Evolutionary conservation across 2,797 vertebrate genomes (phyloP).

Genomic region (Urocyon cinereoargenteus): DNA sequence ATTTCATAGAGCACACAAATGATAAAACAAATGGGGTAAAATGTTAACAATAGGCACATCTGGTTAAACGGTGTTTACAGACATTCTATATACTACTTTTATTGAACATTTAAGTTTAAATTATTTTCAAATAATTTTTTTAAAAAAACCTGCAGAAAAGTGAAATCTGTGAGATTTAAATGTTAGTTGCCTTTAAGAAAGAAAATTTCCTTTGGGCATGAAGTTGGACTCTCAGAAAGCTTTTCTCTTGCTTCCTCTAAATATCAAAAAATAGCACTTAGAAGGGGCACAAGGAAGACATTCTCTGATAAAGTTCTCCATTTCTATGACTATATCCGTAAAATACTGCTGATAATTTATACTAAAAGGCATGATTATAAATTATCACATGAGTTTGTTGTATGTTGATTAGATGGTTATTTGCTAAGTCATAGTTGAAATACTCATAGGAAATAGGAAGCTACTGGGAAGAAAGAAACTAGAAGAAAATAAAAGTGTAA

Average conservation of each 20-base stretch:
- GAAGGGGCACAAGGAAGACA: not conserved
- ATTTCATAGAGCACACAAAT: not conserved
- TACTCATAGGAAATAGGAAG: not conserved
- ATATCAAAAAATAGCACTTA: not conserved
- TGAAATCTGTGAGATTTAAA: not conserved
- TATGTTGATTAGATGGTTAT: not conserved
- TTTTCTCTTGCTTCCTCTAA: not conserved
- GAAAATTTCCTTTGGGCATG: not conserved
- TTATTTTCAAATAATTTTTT: not conserved
- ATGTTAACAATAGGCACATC: not conserved
- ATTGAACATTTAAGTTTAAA: not conserved
- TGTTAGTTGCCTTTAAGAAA: not conserved
- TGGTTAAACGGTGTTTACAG: not conserved
- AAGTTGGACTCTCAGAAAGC: not conserved
- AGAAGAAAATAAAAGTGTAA: not conserved
- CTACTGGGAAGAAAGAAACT: not conserved
- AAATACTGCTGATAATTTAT: not conserved
- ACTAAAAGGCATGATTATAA: not conserved
- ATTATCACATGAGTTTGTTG: not conserved
- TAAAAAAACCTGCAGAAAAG: not conserved
- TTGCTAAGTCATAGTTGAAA: not conserved
- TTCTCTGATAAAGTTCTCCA: not conserved
- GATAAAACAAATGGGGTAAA: not conserved
- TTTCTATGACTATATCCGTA: not conserved
- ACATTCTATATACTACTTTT: not conserved